phyloP scores from a whole-genome alignment of 1,140 invertebrate species.

The Wasmannia auropunctata region DNA sequence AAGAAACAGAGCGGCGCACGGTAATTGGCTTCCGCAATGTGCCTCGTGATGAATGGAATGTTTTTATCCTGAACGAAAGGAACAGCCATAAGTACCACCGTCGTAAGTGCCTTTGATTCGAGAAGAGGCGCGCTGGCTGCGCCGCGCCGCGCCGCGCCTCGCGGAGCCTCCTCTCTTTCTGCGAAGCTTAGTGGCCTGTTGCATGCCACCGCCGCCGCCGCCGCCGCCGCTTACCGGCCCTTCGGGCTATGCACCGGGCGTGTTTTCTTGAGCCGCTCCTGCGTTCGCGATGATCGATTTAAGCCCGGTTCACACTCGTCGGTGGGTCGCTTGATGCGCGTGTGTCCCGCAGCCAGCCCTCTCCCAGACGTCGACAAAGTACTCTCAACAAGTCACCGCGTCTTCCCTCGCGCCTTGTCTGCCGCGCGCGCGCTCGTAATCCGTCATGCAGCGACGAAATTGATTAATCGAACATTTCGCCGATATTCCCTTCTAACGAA shows the following conservation, averaged over 20 bases:
- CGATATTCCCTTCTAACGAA: constrained; percentile 56
- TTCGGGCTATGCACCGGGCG: constrained; percentile 69
- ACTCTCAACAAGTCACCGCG: constrained; percentile 52
- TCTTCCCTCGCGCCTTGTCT: constrained; percentile 21
- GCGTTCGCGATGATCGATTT: constrained; percentile 69
- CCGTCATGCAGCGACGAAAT: constrained; percentile 53
- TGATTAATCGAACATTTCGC: constrained; percentile 55
- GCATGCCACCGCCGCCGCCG: constrained; percentile 67
- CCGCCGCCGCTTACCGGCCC: constrained; percentile 59
- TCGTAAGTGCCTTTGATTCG: constrained; percentile 71
- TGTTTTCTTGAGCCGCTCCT: constrained; percentile 69
- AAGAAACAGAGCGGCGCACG: constrained; percentile 67
- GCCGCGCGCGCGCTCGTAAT: constrained; percentile 54
- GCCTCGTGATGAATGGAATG: constrained; percentile 67
- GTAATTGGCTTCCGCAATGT: constrained; percentile 69
- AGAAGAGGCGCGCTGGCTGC: constrained; percentile 49
- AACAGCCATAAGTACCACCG: constrained; percentile 65
- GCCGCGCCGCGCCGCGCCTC: too few species aligned
- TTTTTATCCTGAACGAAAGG: constrained; percentile 68
- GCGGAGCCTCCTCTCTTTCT: constrained; percentile 60
- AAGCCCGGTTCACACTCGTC: constrained; percentile 66
- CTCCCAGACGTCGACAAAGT: constrained; percentile 51
- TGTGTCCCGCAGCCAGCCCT: constrained; percentile 33
- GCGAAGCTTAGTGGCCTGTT: constrained; percentile 71
- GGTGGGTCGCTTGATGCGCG: constrained; percentile 8